Conservation (phyloP, 2,113 vertebrate genomes). For the Poecilia latipinna region DNA sequence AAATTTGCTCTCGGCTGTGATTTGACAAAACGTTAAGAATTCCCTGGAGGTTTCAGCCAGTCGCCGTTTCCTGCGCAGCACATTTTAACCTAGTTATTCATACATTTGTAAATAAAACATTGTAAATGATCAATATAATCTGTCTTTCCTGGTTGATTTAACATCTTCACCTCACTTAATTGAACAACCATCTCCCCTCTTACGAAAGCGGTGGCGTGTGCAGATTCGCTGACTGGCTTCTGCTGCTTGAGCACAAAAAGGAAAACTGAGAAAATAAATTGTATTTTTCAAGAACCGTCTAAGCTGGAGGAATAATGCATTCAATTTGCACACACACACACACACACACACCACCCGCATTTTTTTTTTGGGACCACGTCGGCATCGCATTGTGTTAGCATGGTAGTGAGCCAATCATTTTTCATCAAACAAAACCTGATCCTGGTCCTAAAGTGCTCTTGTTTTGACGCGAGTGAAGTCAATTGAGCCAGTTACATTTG, state of each 20-base stretch:
- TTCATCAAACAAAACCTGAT: constrained; percentile 44
- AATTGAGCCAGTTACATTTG: constrained; percentile 34
- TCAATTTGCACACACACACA: constrained; percentile 15
- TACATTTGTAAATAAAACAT: not conserved
- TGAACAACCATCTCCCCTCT: constrained; percentile 14
- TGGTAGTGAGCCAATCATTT: constrained; percentile 52
- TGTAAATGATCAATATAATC: not conserved
- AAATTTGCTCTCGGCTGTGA: not conserved
- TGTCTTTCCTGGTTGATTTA: not conserved
- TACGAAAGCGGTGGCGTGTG: constrained; percentile 17
- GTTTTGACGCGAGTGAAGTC: constrained; percentile 50
- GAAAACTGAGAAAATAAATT: not conserved
- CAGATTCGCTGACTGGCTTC: not conserved
- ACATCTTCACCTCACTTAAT: constrained; percentile 23
- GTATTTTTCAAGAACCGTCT: not conserved
- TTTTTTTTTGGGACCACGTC: constrained; percentile 51
- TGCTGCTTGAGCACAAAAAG: not conserved
- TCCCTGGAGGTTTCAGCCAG: not conserved
- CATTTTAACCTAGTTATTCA: not conserved
- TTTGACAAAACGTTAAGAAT: too few species aligned
- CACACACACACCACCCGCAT: constrained; percentile 22
- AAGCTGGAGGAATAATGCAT: not conserved
- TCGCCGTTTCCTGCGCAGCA: not conserved
- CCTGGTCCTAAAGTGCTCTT: constrained; percentile 35
- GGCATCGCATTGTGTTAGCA: constrained; percentile 38